Percentiles rank a stretch among this genome's conserved stretches.
These are phyloP conservation scores for Unio delphinus DNA, from an alignment of 2,888 invertebrate species.

Conservation along the genomic window DNA sequence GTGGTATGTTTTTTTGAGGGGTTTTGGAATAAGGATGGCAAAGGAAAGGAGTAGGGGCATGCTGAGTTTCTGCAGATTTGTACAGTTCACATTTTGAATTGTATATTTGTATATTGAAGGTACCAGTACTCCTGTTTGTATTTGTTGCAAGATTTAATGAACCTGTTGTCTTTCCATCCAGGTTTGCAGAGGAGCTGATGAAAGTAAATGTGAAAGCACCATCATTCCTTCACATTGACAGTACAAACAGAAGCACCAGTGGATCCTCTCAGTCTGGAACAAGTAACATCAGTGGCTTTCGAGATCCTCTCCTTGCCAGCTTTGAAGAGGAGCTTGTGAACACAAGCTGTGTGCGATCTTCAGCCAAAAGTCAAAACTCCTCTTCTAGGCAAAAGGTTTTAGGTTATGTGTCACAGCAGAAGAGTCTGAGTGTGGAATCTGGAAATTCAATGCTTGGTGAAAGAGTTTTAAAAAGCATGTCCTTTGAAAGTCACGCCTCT, in stretches of 20 bases:
- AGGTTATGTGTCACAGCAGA: too few species aligned
- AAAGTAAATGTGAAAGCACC: constrained; percentile 58
- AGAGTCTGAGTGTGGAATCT: too few species aligned
- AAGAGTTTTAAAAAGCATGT: constrained; percentile 14
- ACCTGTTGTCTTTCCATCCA: constrained; percentile 20
- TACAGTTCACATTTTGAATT: too few species aligned
- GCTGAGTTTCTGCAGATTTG: too few species aligned
- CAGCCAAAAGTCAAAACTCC: constrained; percentile 28
- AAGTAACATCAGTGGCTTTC: constrained; percentile 58
- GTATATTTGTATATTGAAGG: constrained; percentile 1
- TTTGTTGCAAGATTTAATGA: constrained; percentile 8
- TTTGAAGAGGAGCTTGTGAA: constrained; percentile 58
- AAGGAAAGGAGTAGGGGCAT: too few species aligned
- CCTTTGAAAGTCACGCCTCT: constrained; percentile 36
- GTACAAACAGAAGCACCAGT: constrained; percentile 45
- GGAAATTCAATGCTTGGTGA: too few species aligned
- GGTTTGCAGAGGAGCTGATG: constrained; percentile 66
- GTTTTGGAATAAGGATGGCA: too few species aligned
- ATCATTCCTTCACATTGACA: constrained; percentile 42
- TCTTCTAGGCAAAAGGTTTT: constrained; percentile 19
- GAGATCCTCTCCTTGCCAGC: constrained; percentile 52
- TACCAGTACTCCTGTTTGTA: background rate
- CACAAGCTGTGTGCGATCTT: constrained; percentile 27
- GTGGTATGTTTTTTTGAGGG: too few species aligned
- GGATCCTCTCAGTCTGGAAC: constrained; percentile 52